These are phyloP conservation scores for Bhutanitis thaidina DNA, from an alignment of 2,888 invertebrate species.

Conservation along the genomic window DNA sequence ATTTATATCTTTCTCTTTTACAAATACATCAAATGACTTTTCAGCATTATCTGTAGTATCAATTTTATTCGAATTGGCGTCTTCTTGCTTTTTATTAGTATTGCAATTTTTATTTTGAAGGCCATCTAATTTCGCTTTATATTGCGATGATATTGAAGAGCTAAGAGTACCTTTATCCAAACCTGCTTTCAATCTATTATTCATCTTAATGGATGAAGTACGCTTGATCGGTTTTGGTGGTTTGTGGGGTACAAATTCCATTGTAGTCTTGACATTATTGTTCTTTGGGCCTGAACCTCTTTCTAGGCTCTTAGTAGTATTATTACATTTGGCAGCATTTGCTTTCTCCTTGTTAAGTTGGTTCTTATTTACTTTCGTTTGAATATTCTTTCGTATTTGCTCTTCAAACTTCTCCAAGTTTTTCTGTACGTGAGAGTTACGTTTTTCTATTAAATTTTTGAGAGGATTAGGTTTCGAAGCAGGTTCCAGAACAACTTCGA, in stretches of 20 bases:
- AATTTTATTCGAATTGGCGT: constrained; percentile 60
- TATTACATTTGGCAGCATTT: constrained; percentile 60
- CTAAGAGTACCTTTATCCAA: constrained; percentile 63
- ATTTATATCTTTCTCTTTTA: constrained; percentile 80
- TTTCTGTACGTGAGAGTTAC: constrained; percentile 73
- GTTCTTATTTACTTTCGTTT: constrained; percentile 62
- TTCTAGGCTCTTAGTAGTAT: constrained; percentile 70
- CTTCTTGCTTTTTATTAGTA: constrained; percentile 52
- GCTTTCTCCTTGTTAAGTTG: constrained; percentile 70
- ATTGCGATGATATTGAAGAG: constrained; percentile 71
- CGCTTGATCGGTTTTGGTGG: constrained; percentile 86
- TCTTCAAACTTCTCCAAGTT: constrained; percentile 82
- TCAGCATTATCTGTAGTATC: constrained; percentile 62
- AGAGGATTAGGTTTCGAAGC: constrained; percentile 71
- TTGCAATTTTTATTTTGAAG: constrained; percentile 68
- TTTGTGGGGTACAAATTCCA: constrained; percentile 84
- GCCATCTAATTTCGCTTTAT: constrained; percentile 74
- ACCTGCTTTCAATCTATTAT: constrained; percentile 70
- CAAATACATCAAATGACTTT: constrained; percentile 80
- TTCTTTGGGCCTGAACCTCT: constrained; percentile 66
- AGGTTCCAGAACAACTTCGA: constrained; percentile 73
- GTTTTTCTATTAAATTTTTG: constrained; percentile 69
- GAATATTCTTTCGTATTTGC: constrained; percentile 66
- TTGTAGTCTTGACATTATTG: constrained; percentile 66
- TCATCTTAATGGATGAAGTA: constrained; percentile 82